These are phyloP conservation scores for Drosophila anomalata DNA, from an alignment of 2,888 invertebrate species.

Conservation along the genomic window DNA sequence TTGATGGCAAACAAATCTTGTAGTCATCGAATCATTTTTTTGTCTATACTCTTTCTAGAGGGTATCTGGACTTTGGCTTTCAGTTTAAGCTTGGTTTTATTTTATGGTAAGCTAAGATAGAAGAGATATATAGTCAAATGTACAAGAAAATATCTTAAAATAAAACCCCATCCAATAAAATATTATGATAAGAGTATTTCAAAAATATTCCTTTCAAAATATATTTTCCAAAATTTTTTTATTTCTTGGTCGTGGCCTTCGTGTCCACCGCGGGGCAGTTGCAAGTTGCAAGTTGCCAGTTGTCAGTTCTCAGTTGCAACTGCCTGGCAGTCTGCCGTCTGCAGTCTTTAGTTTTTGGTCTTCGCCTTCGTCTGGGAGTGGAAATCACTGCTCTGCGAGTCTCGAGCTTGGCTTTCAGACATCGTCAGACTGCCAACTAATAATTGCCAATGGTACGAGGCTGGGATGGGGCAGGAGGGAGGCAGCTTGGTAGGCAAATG, in stretches of 20 bases:
- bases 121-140: neutral
- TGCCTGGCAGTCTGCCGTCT: conserved; percentile 26
- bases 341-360: conserved; percentile 7
- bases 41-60: conserved; percentile 14
- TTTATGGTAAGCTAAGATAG: neutral
- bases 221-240: conserved; percentile 8
- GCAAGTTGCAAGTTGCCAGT: conserved; percentile 7
- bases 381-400: conserved; percentile 21
- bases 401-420: conserved; percentile 43
- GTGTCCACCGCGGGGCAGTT: conserved; percentile 51
- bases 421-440: conserved; percentile 67
- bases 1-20: conserved; percentile 48
- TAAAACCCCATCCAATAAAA: neutral
- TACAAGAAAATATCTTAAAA: neutral
- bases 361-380: conserved; percentile 19
- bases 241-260: conserved; percentile 50
- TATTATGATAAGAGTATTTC: neutral
- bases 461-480: neutral
- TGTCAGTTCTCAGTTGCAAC: conserved; percentile 10
- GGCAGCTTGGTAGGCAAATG: conserved; percentile 46
- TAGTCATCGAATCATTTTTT: conserved; percentile 47
- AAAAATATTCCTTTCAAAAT: neutral
- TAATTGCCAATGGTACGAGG: conserved; percentile 57
- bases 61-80: neutral
- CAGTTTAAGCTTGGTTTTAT: too few relatives aligned